Evolutionary conservation across 2,113 vertebrate species (phyloP).

Genomic region (Gymnorhina tibicen): DNA sequence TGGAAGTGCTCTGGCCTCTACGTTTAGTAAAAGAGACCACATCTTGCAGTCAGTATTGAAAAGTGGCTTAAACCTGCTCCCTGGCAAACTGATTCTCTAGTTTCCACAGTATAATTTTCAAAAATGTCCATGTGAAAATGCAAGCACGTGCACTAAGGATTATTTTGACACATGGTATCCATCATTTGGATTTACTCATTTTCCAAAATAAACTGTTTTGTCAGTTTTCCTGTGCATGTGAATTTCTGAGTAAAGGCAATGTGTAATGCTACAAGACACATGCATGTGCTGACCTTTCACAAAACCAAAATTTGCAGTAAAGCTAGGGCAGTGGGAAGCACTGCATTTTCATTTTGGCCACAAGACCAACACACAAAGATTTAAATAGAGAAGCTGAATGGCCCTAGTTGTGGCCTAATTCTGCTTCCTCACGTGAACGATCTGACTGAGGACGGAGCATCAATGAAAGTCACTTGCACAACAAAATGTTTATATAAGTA

Average conservation of each 20-base stretch:
- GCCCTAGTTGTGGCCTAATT: background rate
- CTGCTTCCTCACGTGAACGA: background rate
- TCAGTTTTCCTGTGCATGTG: constrained; percentile 15
- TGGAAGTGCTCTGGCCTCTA: background rate
- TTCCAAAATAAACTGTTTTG: constrained; percentile 60
- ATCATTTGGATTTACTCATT: constrained; percentile 60
- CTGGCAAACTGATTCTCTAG: background rate
- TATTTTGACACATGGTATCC: constrained; percentile 65
- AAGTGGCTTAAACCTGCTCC: background rate
- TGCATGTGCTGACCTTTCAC: background rate
- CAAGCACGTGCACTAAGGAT: constrained; percentile 34
- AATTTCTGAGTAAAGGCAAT: constrained; percentile 10
- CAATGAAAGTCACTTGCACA: rapidly evolving
- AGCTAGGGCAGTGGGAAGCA: background rate
- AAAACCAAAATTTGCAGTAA: background rate
- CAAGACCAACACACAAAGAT: background rate
- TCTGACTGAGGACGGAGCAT: rapidly evolving
- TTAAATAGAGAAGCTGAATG: background rate
- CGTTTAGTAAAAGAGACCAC: background rate
- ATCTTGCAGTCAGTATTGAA: background rate
- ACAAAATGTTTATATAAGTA: background rate
- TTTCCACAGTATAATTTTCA: constrained; percentile 12
- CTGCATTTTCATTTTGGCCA: background rate
- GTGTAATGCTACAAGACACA: constrained; percentile 14
- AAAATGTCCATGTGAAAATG: background rate